Evolutionary conservation across 2,113 vertebrate species (phyloP).

Genomic region (Noturus placidus): DNA sequence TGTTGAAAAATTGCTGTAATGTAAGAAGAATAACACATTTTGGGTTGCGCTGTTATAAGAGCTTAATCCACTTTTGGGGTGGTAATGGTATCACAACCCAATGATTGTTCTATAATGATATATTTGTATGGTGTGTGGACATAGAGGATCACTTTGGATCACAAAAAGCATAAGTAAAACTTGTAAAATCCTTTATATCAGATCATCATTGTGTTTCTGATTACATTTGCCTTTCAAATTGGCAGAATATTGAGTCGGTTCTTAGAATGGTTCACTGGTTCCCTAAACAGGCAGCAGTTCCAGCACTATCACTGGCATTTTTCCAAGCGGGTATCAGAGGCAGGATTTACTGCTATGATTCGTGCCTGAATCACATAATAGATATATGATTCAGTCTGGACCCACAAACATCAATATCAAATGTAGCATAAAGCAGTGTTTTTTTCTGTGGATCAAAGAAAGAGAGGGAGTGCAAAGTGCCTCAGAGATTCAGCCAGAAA

Average conservation of each 20-base stretch:
- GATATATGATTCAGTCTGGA: constrained; percentile 18
- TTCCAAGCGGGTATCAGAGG: not conserved
- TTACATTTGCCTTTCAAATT: not conserved
- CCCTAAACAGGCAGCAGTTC: not conserved
- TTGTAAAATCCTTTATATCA: not conserved
- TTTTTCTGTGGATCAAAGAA: constrained; percentile 17
- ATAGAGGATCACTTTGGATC: not conserved
- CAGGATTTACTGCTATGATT: not conserved
- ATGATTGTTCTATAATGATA: not conserved
- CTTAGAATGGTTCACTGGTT: not conserved
- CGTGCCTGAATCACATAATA: constrained; percentile 16
- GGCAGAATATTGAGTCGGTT: not conserved
- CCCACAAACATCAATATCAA: constrained; percentile 30
- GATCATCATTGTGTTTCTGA: not conserved
- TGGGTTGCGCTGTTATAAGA: not conserved
- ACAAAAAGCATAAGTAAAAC: not conserved
- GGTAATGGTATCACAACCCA: not conserved
- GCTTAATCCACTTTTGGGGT: not conserved
- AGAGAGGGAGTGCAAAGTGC: not conserved
- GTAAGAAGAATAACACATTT: not conserved
- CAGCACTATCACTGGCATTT: not conserved
- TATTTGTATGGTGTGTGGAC: not conserved
- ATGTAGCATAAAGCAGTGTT: constrained; percentile 24
- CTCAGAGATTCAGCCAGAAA: constrained; percentile 1
- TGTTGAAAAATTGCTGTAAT: not conserved